Percentiles rank a stretch among this genome's conserved stretches.
These are phyloP conservation scores for Capreolus pygargus DNA, from an alignment of 2,113 vertebrate species.

Conservation along the genomic window DNA sequence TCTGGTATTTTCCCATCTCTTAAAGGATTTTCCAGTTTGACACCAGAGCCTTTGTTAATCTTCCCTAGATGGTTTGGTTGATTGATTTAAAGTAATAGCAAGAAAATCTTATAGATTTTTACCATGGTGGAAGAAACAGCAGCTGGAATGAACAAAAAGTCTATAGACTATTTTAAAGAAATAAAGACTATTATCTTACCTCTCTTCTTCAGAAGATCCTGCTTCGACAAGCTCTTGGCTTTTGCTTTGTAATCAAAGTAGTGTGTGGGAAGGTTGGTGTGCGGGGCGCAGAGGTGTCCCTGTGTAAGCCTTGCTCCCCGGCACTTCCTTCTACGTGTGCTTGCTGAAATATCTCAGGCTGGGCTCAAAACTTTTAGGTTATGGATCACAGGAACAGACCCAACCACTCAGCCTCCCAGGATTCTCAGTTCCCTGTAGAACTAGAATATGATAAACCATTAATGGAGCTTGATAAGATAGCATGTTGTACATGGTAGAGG, in stretches of 20 bases:
- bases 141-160: not conserved
- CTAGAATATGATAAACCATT: not conserved
- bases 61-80: not conserved
- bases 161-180: not conserved
- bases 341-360: no score
- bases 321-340: rapidly evolving
- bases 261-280: not conserved
- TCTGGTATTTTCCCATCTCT: not conserved
- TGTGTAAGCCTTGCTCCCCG: not conserved
- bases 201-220: no score
- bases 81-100: not conserved
- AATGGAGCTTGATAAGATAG: not conserved
- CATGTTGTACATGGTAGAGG: not conserved
- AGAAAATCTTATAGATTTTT: not conserved
- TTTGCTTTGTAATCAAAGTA: not conserved
- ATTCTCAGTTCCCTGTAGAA: not conserved
- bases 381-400: not conserved
- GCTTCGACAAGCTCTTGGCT: not conserved
- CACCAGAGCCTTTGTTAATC: not conserved
- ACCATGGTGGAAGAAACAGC: not conserved
- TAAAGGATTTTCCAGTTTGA: not conserved
- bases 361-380: not conserved
- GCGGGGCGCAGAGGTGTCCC: rapidly evolving
- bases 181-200: not conserved
- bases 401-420: not conserved